phyloP scores from a whole-genome alignment of 2,888 invertebrate species.

The Acleris literana region DNA sequence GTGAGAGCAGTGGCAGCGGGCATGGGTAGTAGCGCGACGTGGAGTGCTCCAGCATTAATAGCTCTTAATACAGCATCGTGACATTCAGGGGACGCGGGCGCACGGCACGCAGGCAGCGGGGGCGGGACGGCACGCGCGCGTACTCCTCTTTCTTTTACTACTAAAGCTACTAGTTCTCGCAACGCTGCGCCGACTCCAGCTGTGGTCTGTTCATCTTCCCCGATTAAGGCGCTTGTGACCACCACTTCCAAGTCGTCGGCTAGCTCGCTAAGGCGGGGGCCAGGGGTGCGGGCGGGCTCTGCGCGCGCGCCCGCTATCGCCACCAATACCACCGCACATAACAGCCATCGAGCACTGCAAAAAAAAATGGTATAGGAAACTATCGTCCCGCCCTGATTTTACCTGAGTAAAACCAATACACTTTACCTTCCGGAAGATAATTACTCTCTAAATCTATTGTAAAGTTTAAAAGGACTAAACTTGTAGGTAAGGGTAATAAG shows the following conservation, averaged over 20 bases:
- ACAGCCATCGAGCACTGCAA: constrained; percentile 15
- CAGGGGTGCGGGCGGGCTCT: constrained; percentile 7
- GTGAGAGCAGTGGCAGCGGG: constrained; percentile 49
- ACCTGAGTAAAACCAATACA: too few relatives aligned
- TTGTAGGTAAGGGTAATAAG: too few relatives aligned
- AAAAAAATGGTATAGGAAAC: not conserved
- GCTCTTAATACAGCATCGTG: constrained; percentile 44
- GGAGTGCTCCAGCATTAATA: constrained; percentile 44
- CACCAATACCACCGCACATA: constrained; percentile 22
- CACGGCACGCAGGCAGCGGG: constrained; percentile 37
- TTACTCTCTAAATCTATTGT: too few relatives aligned
- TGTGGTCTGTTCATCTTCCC: constrained; percentile 19
- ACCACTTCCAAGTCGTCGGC: constrained; percentile 13
- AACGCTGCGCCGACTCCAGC: constrained; percentile 37
- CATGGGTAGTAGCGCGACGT: constrained; percentile 53
- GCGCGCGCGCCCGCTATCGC: constrained; percentile 24
- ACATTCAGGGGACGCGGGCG: constrained; percentile 45
- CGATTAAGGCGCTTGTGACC: constrained; percentile 21
- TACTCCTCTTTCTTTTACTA: constrained; percentile 48
- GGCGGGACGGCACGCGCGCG: constrained; percentile 39
- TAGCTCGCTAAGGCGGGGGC: constrained; percentile 5
- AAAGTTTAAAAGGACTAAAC: too few relatives aligned
- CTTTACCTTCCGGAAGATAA: too few relatives aligned
- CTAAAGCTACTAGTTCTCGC: constrained; percentile 40
- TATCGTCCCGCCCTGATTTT: too few relatives aligned